Evolutionary conservation across 2,113 vertebrate species (phyloP), one percentile per base, ranked within the genome.

Genomic region (Clarias magur): DNA sequence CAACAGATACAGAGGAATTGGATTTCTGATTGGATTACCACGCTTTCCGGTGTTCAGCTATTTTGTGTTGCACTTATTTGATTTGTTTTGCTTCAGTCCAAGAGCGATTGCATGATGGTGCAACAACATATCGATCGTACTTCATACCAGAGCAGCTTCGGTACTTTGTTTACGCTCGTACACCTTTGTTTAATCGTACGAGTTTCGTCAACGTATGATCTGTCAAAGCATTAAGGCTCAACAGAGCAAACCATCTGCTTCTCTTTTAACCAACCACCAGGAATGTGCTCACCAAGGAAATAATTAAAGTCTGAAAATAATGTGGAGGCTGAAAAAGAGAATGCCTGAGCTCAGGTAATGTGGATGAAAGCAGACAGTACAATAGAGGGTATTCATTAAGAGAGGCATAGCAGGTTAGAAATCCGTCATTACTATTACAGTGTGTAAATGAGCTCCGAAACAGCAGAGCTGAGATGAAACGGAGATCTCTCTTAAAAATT

Each of bases 331-430:
- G 72, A 88, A 91, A 88, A 89, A 90, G 73, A 86, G 63, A 88
- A 88, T 89, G 91, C 75, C 89, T 89, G 89, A 89, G 91, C 93
- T 90, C 80, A 89, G 88, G 93, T 90, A 91, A 91, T 90, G 85
- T 27, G 88, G 89, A 94, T 95, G 89, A 95, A 94, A 94, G 91
- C 91, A 88, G 86, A 89, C 80, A 88, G 87, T 91, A 88, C 91
- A 93, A 92, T 92, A 92, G 92, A 89, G 89, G 88, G 59, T 91
- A 84, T 68, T 93, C 92, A 94, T 95, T 93, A 93, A 91, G 91
- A 92, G 91, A 91, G 89, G 92, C 86, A 68, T 67, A 84, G 86
- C 89, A 93, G 91, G 93, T 94, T 93, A 86, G 89, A 91, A 94
- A 92, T 94, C 92, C 92, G 93, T 94, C 93, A 92, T 84, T 87